Base-by-base conservation (phyloP, 2,888 invertebrate species). In the Hypolimnas misippus region DNA sequence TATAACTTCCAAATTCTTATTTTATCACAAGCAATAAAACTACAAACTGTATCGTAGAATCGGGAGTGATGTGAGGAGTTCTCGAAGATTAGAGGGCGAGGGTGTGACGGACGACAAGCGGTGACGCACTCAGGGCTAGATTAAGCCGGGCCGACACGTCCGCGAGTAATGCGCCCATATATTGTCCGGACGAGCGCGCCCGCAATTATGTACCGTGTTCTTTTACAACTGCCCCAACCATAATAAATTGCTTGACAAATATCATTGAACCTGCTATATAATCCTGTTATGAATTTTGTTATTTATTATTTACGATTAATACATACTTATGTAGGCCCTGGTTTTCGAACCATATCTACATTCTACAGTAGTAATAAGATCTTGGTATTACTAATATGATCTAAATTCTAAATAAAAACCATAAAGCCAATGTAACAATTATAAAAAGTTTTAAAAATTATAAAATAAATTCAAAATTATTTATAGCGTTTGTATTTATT, bases 161-260 rank as follows among this genome's bases (percentile, higher is more conserved):
- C 89, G 79, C 84, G 81, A 84, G 86, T 91, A 90, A 91, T 92
- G 92, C 87, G 84, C 81, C 82, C 90, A 86, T 91, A 91, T 92
- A 91, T 92, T 84, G 88, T 85, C 81, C 83, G 84, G 84, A 74
- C 81, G 80, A 78, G 84, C 84, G 83, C 44, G 84, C 77, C 84
- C 84, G 83, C 87, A 87, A 89, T 89, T 89, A 89, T 87, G 85
- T 73, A 33, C 69, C 70, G 63, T 72, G 67, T 69, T 71, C 72
- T 72, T 76, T 71, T 70, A 69, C 71, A 71, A 65, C 65, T 65
- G 59, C 57, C 64, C 65, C 58, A 49, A 62, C 59, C 14, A 53
- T 59, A 67, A 67, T 67, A 62, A 62, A 65, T 52, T 40, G 46
- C 52, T 49, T 44, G 42, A 62, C 58, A 38, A 58, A 58, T 54